phyloP scores from a whole-genome alignment of 2,113 vertebrate species.

The Alligator sinensis region DNA sequence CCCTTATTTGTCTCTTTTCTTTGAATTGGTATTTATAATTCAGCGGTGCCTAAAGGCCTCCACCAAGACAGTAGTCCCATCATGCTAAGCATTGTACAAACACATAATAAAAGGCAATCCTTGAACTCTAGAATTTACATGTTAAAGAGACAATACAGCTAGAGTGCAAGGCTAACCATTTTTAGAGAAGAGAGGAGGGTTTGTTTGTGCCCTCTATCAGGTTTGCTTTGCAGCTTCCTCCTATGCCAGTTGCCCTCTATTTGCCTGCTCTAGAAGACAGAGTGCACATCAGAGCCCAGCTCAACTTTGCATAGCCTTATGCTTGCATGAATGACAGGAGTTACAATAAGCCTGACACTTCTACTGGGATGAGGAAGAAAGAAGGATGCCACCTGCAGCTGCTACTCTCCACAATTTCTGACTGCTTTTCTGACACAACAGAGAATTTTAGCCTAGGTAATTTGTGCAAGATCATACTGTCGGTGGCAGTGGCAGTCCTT shows the following conservation, averaged over 20 bases:
- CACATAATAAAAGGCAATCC: not conserved
- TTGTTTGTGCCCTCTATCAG: not conserved
- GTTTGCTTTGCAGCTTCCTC: not conserved
- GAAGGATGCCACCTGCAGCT: not conserved
- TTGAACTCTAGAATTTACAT: not conserved
- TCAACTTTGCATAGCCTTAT: not conserved
- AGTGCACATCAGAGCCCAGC: not conserved
- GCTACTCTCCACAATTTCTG: not conserved
- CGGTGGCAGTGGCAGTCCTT: too few relatives aligned
- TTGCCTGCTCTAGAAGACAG: not conserved
- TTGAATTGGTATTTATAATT: not conserved
- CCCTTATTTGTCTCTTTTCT: not conserved
- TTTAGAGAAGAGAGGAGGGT: not conserved
- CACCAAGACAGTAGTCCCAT: not conserved
- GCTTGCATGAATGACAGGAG: not conserved
- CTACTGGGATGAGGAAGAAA: not conserved
- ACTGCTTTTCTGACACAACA: not conserved
- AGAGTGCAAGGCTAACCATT: not conserved
- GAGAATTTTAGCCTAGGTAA: not conserved
- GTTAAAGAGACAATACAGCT: not conserved
- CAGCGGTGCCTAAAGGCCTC: not conserved
- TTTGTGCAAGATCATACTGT: not conserved
- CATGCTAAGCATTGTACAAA: not conserved
- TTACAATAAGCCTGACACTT: not conserved
- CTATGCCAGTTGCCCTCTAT: not conserved